Evolutionary conservation across 2,797 vertebrate genomes (phyloP).

Genomic region (Poeciliopsis paucimaculata): DNA sequence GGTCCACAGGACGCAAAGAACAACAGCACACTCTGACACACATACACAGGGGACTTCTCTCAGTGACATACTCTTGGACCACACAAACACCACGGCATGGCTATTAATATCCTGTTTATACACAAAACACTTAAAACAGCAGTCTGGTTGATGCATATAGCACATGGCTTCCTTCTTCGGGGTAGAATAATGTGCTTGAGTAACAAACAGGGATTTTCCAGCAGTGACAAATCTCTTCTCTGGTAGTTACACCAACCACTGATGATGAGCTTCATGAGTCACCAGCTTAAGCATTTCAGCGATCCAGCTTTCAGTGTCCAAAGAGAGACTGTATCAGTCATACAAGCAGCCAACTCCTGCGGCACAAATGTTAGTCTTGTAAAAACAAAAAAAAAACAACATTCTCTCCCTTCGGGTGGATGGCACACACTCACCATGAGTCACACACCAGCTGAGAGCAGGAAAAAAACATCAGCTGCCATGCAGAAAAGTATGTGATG

Average conservation of each 20-base stretch:
- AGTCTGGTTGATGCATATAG: constrained; percentile 13
- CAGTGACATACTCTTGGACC: constrained; percentile 14
- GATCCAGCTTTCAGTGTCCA: constrained; percentile 48
- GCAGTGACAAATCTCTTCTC: constrained; percentile 28
- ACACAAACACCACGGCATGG: constrained; percentile 46
- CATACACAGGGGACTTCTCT: constrained; percentile 38
- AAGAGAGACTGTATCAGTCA: constrained; percentile 45
- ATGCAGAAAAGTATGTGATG: not conserved
- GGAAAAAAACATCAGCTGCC: constrained; percentile 30
- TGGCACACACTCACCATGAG: constrained; percentile 51
- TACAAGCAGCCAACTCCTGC: constrained; percentile 10
- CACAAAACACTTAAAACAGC: constrained; percentile 29
- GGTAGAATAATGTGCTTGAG: constrained; percentile 42
- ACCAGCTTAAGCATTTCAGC: constrained; percentile 50
- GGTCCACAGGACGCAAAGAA: constrained; percentile 62
- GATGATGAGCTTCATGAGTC: constrained; percentile 64
- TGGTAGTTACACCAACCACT: constrained; percentile 25
- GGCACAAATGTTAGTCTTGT: constrained; percentile 44
- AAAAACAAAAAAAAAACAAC: constrained; percentile 46
- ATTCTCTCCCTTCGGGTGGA: constrained; percentile 23
- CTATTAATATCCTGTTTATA: constrained; percentile 65
- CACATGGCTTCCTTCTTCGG: constrained; percentile 26
- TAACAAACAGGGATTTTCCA: constrained; percentile 30
- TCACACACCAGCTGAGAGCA: constrained; percentile 48
- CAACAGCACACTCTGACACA: constrained; percentile 63